A percentile compares a stretch with the other conserved stretches of the same genome.
Evolutionary conservation across 37 sponge, comb jelly and placozoan genomes (phyloP).

Genomic region (Spongilla lacustris): DNA sequence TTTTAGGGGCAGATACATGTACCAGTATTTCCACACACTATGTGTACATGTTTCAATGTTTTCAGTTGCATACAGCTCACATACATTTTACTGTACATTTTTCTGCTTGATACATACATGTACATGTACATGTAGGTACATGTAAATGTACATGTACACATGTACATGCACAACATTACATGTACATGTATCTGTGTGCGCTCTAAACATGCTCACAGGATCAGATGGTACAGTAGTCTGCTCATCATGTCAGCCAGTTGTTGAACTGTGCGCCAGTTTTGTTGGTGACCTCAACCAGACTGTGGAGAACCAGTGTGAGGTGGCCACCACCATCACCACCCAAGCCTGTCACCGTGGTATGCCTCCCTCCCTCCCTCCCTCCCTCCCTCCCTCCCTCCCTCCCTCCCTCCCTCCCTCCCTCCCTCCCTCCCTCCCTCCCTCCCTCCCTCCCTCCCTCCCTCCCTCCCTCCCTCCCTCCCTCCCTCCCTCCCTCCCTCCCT

Average conservation of each 20-base stretch:
- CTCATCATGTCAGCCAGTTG: neutral
- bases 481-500: no score
- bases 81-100: neutral
- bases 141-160: neutral
- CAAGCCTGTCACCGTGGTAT: constrained; percentile 39
- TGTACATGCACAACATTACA: neutral
- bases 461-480: no score
- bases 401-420: neutral
- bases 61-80: no score
- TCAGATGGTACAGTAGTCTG: neutral
- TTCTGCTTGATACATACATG: no score
- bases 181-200: no score
- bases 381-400: no score
- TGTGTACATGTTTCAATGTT: no score
- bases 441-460: no score
- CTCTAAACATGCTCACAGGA: neutral
- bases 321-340: neutral
- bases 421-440: no score
- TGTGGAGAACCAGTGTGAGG: constrained; percentile 24
- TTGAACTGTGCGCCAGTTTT: neutral
- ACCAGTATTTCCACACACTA: no score
- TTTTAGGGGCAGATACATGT: no score
- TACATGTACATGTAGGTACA: no score
- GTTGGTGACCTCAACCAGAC: constrained; percentile 47
- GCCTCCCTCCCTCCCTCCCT: neutral